Evolutionary conservation across 1,140 invertebrate genomes (phyloP), one percentile per base, ranked within the genome.

Genomic region (Habropoda laboriosa): DNA sequence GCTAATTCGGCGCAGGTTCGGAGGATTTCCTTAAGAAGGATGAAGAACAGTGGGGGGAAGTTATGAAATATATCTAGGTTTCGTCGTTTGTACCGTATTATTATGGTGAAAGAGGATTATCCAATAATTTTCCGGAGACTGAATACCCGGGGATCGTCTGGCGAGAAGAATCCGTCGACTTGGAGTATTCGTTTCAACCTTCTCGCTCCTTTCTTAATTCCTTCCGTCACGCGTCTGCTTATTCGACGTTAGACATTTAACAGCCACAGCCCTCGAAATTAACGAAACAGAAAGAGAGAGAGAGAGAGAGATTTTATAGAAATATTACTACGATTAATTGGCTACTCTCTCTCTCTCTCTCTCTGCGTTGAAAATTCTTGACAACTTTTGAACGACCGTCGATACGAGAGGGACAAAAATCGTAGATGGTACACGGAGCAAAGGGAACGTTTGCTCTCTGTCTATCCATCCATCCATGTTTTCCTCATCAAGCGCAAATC

Each of bases 41-140:
- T 78, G 12, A 63, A 77, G 64, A 61, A 81, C 32, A 38, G 27
- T 27, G 32, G 7, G n/a, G n/a, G 40, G 8, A 68, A 70, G 74
- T 81, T 78, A 47, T 53, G 49, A 81, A 81, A 77, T 76, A 77
- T 77, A 70, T 70, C 64, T 12, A 4, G 24, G 18, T 63, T 51
- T 45, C 64, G 40, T 81, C 79, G 74, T 76, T 81, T 70, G 55
- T 70, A 67, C 57, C 32, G 64, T 58, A 61, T 67, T 81, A 78
- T 81, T 81, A 77, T 47, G 63, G n/a, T 70, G 74, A 77, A 81
- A 77, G 79, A 76, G 73, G 79, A 81, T 81, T 81, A 81, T 61
- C 72, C 53, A 70, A 81, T 81, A 70, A 81, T 81, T 81, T 77
- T 77, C 73, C 61, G n/a, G 74, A n/a, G 55, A 27, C 51, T 57